A percentile compares a stretch with the other conserved stretches of the same genome.
Evolutionary conservation across 2,113 vertebrate genomes (phyloP).

Genomic region (Polypterus bichir): DNA sequence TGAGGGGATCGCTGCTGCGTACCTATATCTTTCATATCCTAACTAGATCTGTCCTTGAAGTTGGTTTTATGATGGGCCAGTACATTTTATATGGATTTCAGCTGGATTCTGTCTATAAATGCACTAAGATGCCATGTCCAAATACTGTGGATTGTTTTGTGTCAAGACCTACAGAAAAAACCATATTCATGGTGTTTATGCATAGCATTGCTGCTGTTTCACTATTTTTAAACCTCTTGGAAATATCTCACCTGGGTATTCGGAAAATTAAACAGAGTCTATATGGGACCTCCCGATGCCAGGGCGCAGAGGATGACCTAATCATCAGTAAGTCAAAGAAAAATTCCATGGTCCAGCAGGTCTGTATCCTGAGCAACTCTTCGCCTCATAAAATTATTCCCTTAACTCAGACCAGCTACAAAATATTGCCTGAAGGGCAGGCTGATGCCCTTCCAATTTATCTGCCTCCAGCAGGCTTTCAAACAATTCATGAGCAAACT

Average conservation of each 20-base stretch:
- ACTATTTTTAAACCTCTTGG: conserved; percentile 74
- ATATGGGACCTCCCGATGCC: conserved; percentile 31
- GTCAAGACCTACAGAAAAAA: conserved; percentile 88
- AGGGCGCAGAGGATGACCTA: conserved; percentile 41
- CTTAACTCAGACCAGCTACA: conserved; percentile 37
- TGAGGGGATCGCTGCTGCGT: conserved; percentile 71
- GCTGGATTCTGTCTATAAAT: conserved; percentile 77
- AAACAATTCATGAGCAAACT: conserved; percentile 22
- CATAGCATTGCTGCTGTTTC: conserved; percentile 77
- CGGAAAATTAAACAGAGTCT: conserved; percentile 69
- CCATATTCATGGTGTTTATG: conserved; percentile 93
- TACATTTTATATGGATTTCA: conserved; percentile 80
- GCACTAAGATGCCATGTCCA: conserved; percentile 69
- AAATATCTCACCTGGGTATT: conserved; percentile 78
- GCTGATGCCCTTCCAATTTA: conserved; percentile 25
- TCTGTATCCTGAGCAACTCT: conserved; percentile 41
- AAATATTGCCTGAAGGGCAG: conserved; percentile 31
- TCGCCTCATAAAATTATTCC: conserved; percentile 49
- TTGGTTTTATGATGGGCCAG: conserved; percentile 83
- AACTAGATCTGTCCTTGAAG: conserved; percentile 76
- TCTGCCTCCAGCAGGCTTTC: conserved; percentile 27
- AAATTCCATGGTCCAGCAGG: conserved; percentile 54
- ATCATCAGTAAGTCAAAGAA: conserved; percentile 60
- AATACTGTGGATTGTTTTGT: conserved; percentile 89
- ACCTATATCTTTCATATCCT: conserved; percentile 88